Conservation (phyloP, 2,888 invertebrate genomes). For the Euproctis similis region DNA sequence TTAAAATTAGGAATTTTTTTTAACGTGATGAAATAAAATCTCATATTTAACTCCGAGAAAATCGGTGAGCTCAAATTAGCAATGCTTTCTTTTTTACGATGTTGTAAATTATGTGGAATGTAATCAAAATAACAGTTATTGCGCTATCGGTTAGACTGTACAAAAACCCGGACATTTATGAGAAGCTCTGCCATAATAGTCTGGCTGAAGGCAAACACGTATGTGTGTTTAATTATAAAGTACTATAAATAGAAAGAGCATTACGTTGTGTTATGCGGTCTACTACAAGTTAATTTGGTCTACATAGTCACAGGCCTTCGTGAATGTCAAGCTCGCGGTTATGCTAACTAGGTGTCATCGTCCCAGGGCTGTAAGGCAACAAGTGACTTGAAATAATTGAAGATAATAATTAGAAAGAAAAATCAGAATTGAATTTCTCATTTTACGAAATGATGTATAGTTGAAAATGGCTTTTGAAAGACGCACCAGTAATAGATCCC, state of each 20-base stretch:
- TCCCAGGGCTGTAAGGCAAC: conserved; percentile 53
- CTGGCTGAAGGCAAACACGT: conserved; percentile 54
- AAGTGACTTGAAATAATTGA: conserved; percentile 66
- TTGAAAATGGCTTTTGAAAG: too few species aligned
- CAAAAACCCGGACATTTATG: conserved; percentile 29
- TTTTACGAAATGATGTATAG: too few species aligned
- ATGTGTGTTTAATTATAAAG: conserved; percentile 66
- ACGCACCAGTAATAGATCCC: too few species aligned
- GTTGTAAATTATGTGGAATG: conserved; percentile 12
- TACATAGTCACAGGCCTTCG: conserved; percentile 57
- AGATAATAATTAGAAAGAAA: too few species aligned
- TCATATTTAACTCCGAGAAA: too few species aligned
- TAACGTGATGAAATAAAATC: too few species aligned
- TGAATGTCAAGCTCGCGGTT: conserved; percentile 71
- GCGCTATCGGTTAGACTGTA: conserved; percentile 16
- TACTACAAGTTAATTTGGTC: conserved; percentile 69
- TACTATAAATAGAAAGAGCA: conserved; percentile 66
- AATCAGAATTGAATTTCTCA: too few species aligned
- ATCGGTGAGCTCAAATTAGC: conserved; percentile 8
- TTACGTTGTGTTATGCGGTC: conserved; percentile 68
- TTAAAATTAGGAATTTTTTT: background rate
- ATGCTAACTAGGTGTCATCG: conserved; percentile 48
- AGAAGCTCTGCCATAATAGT: conserved; percentile 33
- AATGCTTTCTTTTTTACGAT: conserved; percentile 12
- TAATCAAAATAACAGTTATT: conserved; percentile 15